These are phyloP conservation scores for Melikaiella ostensackeni DNA, from an alignment of 2,888 invertebrate species.

Conservation along the genomic window DNA sequence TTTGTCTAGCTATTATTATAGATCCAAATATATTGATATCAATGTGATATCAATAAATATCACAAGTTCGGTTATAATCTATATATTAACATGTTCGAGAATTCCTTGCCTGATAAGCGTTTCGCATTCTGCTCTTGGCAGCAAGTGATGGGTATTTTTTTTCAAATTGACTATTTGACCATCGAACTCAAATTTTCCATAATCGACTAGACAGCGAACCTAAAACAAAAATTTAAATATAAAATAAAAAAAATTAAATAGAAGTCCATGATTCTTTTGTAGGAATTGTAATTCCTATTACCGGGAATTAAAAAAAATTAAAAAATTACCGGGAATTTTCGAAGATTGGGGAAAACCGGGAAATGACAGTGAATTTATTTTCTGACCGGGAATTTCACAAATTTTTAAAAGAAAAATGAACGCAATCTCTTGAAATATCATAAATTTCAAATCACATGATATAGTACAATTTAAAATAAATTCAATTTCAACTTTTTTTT, in stretches of 20 bases:
- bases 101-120: slow-evolving; percentile 93
- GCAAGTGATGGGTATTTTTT: slow-evolving; percentile 93
- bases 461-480: no score
- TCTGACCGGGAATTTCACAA: no score
- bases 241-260: background rate
- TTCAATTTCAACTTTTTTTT: no score
- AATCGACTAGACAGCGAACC: slow-evolving; percentile 90
- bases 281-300: slow-evolving; percentile 16
- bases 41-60: slow-evolving; percentile 5
- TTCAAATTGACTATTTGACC: slow-evolving; percentile 93
- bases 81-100: slow-evolving; percentile 84
- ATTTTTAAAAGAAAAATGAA: no score
- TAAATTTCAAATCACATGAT: no score
- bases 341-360: no score
- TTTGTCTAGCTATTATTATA: background rate
- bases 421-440: no score
- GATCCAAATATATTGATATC: background rate
- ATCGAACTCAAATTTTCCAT: slow-evolving; percentile 95
- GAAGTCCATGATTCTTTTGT: background rate
- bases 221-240: slow-evolving; percentile 61
- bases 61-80: background rate
- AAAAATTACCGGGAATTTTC: no score
- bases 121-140: slow-evolving; percentile 93
- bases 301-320: no score
- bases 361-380: no score